phyloP scores from a whole-genome alignment of 2,113 vertebrate genomes.

The Ailuropoda melanoleuca region DNA sequence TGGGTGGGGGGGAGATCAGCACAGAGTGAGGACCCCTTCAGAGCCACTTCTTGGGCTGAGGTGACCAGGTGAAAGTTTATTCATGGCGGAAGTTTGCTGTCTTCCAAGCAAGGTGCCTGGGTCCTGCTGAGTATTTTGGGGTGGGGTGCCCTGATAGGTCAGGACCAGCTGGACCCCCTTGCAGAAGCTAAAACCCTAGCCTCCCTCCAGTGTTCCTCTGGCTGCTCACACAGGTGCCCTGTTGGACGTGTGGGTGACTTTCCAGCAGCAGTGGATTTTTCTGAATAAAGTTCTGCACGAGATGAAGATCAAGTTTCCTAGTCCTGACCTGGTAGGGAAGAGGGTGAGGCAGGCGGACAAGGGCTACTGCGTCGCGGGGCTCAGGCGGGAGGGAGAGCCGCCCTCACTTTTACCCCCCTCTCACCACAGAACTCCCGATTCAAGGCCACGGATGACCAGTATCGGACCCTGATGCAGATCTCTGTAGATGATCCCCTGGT shows the following conservation, averaged over 20 bases:
- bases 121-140: background rate
- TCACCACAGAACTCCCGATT: conserved; percentile 84
- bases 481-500: conserved; percentile 82
- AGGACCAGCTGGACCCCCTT: background rate
- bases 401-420: background rate
- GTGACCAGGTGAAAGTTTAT: background rate
- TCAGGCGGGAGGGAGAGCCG: background rate
- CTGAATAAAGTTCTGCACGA: conserved; percentile 86
- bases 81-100: background rate
- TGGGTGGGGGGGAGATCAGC: background rate
- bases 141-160: background rate
- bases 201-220: background rate
- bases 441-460: conserved; percentile 83
- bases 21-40: background rate
- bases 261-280: conserved; percentile 89
- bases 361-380: background rate
- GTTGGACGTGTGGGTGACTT: conserved; percentile 86
- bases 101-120: background rate
- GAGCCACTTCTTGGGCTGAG: background rate
- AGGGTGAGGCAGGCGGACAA: background rate
- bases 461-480: conserved; percentile 83
- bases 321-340: conserved; percentile 84
- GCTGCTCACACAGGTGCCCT: conserved; percentile 70
- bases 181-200: background rate
- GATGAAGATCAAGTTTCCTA: conserved; percentile 78